These are phyloP conservation scores for Orthonyx spaldingii DNA, from an alignment of 2,113 vertebrate species.

Conservation along the genomic window DNA sequence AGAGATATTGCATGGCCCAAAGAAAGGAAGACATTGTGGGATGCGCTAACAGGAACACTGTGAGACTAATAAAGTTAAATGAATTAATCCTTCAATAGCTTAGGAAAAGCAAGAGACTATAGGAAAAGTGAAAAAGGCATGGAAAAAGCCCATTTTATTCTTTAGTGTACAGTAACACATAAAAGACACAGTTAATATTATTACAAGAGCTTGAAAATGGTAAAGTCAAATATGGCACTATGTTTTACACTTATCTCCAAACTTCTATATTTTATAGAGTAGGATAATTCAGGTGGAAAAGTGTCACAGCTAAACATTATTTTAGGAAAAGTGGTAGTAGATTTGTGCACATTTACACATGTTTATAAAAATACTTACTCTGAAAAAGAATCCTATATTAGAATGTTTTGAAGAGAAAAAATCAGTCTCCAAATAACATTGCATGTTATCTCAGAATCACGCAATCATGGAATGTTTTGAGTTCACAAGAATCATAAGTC, in stretches of 20 bases:
- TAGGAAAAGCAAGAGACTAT: neutral
- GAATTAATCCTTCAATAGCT: neutral
- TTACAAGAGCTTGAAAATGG: neutral
- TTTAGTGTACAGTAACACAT: neutral
- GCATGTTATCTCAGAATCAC: neutral
- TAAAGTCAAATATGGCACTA: neutral
- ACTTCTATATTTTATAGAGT: neutral
- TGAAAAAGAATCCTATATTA: neutral
- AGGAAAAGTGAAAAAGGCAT: neutral
- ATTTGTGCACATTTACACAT: accelerated
- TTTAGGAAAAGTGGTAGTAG: neutral
- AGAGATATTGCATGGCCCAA: neutral
- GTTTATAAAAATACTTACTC: neutral
- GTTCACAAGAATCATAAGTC: neutral
- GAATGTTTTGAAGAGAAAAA: neutral
- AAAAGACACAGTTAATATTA: neutral
- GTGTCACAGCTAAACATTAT: neutral
- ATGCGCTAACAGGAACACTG: neutral
- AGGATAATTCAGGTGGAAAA: neutral
- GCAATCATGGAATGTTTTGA: neutral
- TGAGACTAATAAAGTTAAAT: neutral
- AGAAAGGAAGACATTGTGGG: neutral
- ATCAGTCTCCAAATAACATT: neutral
- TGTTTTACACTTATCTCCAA: accelerated
- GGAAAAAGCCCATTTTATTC: neutral